Percentiles rank a stretch among this genome's conserved stretches.
These are phyloP conservation scores for Masticophis lateralis DNA, from an alignment of 2,797 vertebrate genomes.

Conservation along the genomic window DNA sequence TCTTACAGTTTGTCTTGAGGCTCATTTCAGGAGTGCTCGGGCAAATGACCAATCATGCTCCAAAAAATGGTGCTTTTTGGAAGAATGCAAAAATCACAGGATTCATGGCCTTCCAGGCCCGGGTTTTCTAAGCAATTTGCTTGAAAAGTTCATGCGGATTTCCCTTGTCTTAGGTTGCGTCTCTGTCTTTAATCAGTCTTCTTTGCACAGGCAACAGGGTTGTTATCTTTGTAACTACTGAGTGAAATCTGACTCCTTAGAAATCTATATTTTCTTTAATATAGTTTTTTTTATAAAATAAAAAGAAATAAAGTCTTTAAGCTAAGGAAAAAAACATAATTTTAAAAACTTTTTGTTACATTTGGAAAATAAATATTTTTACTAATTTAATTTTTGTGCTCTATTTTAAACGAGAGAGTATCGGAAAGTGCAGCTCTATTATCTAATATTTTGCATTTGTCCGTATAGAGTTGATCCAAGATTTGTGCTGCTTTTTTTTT, in stretches of 20 bases:
- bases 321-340: conserved; percentile 17
- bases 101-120: background rate
- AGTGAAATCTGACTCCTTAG: conserved; percentile 33
- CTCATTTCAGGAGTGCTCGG: background rate
- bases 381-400: conserved; percentile 65
- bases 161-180: background rate
- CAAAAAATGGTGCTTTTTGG: background rate
- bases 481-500: conserved; percentile 13
- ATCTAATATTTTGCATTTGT: conserved; percentile 43
- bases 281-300: conserved; percentile 33
- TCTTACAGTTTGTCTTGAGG: background rate
- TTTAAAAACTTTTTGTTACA: conserved; percentile 33
- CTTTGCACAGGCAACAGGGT: background rate
- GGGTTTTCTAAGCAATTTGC: background rate
- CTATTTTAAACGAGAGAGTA: conserved; percentile 64
- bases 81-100: background rate
- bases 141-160: background rate
- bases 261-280: conserved; percentile 35
- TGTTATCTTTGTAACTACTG: conserved; percentile 25
- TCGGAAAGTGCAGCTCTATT: conserved; percentile 42
- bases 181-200: fast-evolving
- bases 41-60: background rate
- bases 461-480: conserved; percentile 22
- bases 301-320: conserved; percentile 21
- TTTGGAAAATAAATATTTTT: conserved; percentile 48